Conservation (phyloP, 2,888 invertebrate species). For the Odontothrips loti region DNA sequence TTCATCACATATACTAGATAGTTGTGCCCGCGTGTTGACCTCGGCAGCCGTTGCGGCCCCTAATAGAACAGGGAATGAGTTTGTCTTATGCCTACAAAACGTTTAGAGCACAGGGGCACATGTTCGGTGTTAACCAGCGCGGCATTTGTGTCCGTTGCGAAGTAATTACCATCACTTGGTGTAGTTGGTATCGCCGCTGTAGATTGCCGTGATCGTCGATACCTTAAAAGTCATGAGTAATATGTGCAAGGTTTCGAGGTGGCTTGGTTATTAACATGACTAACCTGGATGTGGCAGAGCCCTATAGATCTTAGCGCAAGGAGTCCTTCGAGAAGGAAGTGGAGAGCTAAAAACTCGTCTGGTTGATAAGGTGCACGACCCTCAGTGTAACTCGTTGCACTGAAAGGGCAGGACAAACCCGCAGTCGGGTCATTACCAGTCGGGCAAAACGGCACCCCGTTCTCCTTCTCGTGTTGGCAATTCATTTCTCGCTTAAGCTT, state of each 20-base stretch:
- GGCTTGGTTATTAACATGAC: neutral
- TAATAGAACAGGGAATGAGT: too few species aligned
- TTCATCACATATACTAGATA: slow-evolving; percentile 23
- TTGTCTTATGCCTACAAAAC: too few species aligned
- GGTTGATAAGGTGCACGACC: slow-evolving; percentile 47
- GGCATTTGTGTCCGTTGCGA: too few species aligned
- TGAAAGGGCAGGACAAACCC: neutral
- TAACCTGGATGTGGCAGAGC: slow-evolving; percentile 4
- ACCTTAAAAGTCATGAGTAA: too few species aligned
- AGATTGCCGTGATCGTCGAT: too few species aligned
- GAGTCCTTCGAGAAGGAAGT: neutral
- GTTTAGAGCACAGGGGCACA: too few species aligned
- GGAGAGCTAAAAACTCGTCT: slow-evolving; percentile 33
- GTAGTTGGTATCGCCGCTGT: too few species aligned
- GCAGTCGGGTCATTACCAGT: slow-evolving; percentile 35
- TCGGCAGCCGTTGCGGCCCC: too few species aligned
- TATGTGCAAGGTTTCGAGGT: too few species aligned
- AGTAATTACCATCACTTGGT: too few species aligned
- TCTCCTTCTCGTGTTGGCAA: slow-evolving; percentile 35
- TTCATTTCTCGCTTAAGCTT: slow-evolving; percentile 31
- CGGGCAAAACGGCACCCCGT: slow-evolving; percentile 36
- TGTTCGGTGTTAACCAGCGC: too few species aligned
- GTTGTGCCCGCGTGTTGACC: too few species aligned
- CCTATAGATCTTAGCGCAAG: neutral
- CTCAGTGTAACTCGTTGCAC: slow-evolving; percentile 44